Evolutionary conservation across 2,797 vertebrate genomes (phyloP).

Genomic region (Aulostomus chinensis): DNA sequence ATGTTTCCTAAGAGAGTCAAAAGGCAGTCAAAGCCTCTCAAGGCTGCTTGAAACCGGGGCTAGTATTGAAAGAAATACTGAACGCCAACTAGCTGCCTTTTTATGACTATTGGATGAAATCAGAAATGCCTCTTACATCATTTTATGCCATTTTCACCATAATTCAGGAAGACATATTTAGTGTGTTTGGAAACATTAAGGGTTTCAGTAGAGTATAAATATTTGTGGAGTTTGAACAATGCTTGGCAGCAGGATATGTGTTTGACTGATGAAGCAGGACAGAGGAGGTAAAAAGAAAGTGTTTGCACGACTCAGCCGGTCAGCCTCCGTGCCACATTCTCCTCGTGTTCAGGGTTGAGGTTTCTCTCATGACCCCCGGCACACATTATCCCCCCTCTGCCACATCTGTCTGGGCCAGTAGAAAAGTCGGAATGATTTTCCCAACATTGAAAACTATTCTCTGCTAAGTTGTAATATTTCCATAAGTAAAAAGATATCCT

Average conservation of each 20-base stretch:
- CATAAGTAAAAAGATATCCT: too few species aligned
- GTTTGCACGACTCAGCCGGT: neutral
- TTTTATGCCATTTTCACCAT: conserved; percentile 1
- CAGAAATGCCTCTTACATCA: conserved; percentile 6
- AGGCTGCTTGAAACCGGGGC: too few species aligned
- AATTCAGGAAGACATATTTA: conserved; percentile 28
- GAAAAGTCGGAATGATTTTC: neutral
- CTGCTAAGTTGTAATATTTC: too few species aligned
- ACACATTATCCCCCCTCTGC: neutral
- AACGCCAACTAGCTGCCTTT: conserved; percentile 7
- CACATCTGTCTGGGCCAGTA: neutral
- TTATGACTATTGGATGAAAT: conserved; percentile 18
- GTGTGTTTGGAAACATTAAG: conserved; percentile 25
- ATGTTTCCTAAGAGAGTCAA: conserved; percentile 17
- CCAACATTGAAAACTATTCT: too few species aligned
- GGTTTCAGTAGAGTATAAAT: conserved; percentile 15
- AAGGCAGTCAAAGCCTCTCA: too few species aligned
- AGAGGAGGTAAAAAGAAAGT: neutral
- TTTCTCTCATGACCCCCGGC: conserved; percentile 4
- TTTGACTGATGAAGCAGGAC: conserved; percentile 17
- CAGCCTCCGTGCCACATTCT: neutral
- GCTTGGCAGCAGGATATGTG: conserved; percentile 7
- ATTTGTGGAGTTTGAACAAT: conserved; percentile 16
- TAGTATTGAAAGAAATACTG: conserved; percentile 11
- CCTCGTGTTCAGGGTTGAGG: neutral